Base-by-base conservation (phyloP, 2,888 invertebrate genomes). In the Volucella bombylans region DNA sequence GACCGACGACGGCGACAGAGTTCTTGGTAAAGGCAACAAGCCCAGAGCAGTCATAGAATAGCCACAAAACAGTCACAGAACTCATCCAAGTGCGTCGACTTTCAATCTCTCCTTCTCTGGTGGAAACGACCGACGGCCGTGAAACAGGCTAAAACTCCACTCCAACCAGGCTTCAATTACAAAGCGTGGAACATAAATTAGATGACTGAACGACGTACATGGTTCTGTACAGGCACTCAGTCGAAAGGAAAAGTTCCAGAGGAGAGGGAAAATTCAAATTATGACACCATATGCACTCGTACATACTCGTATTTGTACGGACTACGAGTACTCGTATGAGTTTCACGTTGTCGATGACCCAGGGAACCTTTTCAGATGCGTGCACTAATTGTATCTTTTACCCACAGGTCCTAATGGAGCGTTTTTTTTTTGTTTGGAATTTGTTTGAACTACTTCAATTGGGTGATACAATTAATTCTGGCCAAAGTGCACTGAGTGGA, bases 51-150 rank as follows among this genome's bases (percentile, higher is more conserved):
- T 31, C 31, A 31, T 50, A 38, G 49, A 83, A 80, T 23, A 23
- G 3, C 23, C 23, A 23, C 2, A 23, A 3, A 23, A 31, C 31
- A 31, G 31, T 31, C 31, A 31, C 57, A 38, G 49, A 83, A 80
- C 69, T 62, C 71, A 85, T 69, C 83, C 80, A 76, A 80, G 74
- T 80, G 83, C 83, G 74, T 80, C 80, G 79, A 83, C 80, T 74
- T 71, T 83, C 80, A 80, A 83, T 83, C 74, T 64, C 39, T 15
- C 31, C 6, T 31, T 31, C 31, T 14, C 10, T 4, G 67, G 39
- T 15, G 68, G 57, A 59, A 59, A 80, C 31, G 69, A 74, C 59
- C 83, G 74, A 80, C 41, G 65, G 71, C 59, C 83, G 74, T 74
- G 54, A 69, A 83, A 74, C 57, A 50, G 64, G 39, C 52, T 57